Conservation (phyloP, 2,113 vertebrate species). For the Anolis carolinensis region DNA sequence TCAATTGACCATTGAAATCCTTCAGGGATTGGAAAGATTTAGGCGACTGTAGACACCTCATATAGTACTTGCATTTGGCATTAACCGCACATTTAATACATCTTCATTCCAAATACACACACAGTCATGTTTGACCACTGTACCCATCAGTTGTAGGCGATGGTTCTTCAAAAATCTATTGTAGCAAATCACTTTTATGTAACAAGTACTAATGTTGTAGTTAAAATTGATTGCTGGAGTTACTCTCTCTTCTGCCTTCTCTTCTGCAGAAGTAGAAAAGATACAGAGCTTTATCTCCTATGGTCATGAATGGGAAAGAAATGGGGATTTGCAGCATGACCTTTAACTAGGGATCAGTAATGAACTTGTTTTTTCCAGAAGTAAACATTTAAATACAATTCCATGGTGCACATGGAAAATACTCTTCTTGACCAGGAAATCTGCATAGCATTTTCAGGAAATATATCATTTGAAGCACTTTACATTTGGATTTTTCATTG, state of each 20-base stretch:
- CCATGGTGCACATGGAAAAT: neutral
- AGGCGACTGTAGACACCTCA: neutral
- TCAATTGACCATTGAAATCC: neutral
- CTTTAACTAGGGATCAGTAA: neutral
- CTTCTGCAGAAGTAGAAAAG: neutral
- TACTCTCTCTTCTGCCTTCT: neutral
- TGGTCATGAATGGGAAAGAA: neutral
- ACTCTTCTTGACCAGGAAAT: neutral
- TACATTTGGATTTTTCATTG: slow-evolving; percentile 3
- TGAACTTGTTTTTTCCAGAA: neutral
- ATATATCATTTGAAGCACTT: neutral
- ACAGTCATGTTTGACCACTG: neutral
- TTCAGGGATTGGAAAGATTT: neutral
- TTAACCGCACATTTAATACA: neutral
- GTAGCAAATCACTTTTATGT: neutral
- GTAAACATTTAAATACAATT: neutral
- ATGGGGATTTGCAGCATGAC: neutral
- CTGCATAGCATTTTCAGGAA: neutral
- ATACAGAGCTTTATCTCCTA: neutral
- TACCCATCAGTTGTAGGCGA: neutral
- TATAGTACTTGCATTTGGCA: neutral
- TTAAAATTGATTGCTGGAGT: neutral
- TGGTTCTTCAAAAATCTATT: neutral
- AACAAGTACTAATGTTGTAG: neutral
- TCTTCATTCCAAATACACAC: neutral